phyloP scores from a whole-genome alignment of 2,888 invertebrate genomes.

The Thereva unica region DNA sequence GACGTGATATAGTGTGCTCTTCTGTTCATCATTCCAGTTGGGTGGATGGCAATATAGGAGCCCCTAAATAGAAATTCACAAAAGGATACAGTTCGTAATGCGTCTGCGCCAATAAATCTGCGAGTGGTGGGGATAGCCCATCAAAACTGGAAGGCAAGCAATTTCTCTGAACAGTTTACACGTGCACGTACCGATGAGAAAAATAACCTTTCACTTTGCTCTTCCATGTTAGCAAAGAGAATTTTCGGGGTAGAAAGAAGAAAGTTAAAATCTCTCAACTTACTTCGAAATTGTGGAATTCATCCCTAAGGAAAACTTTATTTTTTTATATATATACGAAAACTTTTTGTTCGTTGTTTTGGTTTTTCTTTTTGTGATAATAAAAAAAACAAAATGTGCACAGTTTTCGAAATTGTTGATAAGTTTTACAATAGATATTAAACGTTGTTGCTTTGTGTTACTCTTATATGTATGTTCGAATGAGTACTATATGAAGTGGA shows the following conservation, averaged over 20 bases:
- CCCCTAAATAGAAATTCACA: conserved; percentile 10
- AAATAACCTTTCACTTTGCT: conserved; percentile 2
- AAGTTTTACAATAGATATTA: too few species aligned
- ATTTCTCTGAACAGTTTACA: conserved; percentile 37
- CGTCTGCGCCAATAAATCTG: conserved; percentile 11
- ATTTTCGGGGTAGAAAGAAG: conserved; percentile 1
- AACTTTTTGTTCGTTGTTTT: too few species aligned
- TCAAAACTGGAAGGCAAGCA: conserved; percentile 35
- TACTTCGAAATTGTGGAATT: too few species aligned
- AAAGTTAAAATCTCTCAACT: neutral
- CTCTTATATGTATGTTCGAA: too few species aligned
- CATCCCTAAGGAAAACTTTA: too few species aligned
- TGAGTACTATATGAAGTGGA: too few species aligned
- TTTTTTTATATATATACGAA: too few species aligned
- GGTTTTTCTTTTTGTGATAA: too few species aligned
- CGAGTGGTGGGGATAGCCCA: conserved; percentile 38
- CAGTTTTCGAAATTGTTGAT: too few species aligned
- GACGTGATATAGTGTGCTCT: conserved; percentile 7
- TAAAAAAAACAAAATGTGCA: too few species aligned
- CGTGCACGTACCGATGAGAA: conserved; percentile 34
- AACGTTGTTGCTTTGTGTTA: too few species aligned
- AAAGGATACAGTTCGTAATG: conserved; percentile 5
- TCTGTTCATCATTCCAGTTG: conserved; percentile 39
- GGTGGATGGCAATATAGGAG: conserved; percentile 20
- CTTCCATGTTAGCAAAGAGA: conserved; percentile 1